phyloP scores from a whole-genome alignment of 2,113 vertebrate species.

The Elanus axillaris region DNA sequence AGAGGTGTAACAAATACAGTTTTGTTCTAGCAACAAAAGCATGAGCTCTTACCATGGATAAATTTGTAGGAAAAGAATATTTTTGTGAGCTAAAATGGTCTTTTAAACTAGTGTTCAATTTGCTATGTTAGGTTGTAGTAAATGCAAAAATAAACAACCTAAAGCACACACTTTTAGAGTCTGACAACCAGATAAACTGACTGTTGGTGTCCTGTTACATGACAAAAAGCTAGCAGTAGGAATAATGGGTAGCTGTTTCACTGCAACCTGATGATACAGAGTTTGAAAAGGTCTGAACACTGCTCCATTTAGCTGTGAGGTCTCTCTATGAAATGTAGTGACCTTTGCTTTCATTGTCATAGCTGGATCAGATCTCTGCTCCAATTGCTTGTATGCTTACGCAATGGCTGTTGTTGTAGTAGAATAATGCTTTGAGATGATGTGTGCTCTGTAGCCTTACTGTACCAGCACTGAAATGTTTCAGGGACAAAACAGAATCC shows the following conservation, averaged over 20 bases:
- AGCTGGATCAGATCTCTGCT: background rate
- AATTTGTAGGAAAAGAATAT: background rate
- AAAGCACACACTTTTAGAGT: background rate
- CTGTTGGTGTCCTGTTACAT: background rate
- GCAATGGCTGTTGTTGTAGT: background rate
- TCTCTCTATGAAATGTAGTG: background rate
- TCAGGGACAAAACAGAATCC: background rate
- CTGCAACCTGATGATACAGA: constrained; percentile 47
- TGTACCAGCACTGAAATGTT: background rate
- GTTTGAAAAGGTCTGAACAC: constrained; percentile 23
- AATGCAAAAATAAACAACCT: background rate
- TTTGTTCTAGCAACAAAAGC: background rate
- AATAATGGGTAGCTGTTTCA: constrained; percentile 33
- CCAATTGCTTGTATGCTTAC: background rate
- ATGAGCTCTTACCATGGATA: background rate
- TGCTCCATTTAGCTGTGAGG: constrained; percentile 17
- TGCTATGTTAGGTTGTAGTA: background rate
- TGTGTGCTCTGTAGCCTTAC: background rate
- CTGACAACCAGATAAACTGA: background rate
- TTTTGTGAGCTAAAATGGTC: background rate
- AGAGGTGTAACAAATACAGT: background rate
- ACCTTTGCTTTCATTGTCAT: background rate
- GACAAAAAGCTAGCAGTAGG: background rate
- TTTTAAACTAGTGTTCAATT: background rate
- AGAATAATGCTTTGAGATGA: constrained; percentile 15